Evolutionary conservation across 2,888 invertebrate species (phyloP).

Genomic region (Cactoblastis cactorum): DNA sequence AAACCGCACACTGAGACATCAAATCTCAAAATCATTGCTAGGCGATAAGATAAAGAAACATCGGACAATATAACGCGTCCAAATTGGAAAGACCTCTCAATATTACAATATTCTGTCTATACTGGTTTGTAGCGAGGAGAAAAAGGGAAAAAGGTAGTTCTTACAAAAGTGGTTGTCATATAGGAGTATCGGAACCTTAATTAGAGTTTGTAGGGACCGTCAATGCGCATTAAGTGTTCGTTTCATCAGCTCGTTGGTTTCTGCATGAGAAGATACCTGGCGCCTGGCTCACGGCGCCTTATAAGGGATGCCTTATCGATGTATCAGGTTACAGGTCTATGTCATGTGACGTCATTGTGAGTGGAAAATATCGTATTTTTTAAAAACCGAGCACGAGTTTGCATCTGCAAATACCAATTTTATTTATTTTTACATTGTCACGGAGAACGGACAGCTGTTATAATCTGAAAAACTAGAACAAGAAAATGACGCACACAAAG

Average conservation of each 20-base stretch:
- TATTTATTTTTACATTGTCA: too few relatives aligned
- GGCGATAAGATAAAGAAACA: slow-evolving; percentile 66
- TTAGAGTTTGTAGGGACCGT: slow-evolving; percentile 75
- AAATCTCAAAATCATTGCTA: slow-evolving; percentile 70
- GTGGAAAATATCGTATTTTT: slow-evolving; percentile 3
- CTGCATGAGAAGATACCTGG: slow-evolving; percentile 65
- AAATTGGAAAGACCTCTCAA: slow-evolving; percentile 30
- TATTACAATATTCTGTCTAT: neutral
- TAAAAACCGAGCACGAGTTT: neutral
- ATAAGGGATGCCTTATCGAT: slow-evolving; percentile 52
- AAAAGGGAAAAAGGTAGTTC: slow-evolving; percentile 27
- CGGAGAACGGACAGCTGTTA: too few relatives aligned
- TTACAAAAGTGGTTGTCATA: slow-evolving; percentile 33
- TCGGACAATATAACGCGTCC: slow-evolving; percentile 36
- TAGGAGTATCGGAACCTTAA: slow-evolving; percentile 55
- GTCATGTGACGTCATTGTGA: slow-evolving; percentile 18
- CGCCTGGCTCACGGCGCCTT: slow-evolving; percentile 66
- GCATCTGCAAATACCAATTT: too few relatives aligned
- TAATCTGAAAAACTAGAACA: too few relatives aligned
- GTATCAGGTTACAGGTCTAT: slow-evolving; percentile 55
- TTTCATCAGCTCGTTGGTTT: slow-evolving; percentile 72
- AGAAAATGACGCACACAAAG: too few relatives aligned
- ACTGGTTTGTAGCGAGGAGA: neutral
- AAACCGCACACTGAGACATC: slow-evolving; percentile 71
- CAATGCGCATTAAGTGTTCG: slow-evolving; percentile 69